Evolutionary conservation across 2,888 invertebrate species (phyloP).

Genomic region (Leucania comma): DNA sequence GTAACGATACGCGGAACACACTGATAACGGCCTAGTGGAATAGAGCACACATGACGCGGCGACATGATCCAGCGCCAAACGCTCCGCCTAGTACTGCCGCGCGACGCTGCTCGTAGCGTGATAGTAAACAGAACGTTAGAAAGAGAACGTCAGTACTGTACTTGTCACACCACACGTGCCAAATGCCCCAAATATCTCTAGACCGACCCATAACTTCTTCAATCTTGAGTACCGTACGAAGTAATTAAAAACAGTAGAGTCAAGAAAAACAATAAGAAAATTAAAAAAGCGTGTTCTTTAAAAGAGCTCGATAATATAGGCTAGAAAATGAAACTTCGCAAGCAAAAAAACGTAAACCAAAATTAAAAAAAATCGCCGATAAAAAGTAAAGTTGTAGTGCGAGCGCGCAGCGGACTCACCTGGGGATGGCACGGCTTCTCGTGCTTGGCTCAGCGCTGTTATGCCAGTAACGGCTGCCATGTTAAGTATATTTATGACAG

Average conservation of each 20-base stretch:
- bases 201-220: background rate
- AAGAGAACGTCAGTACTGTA: slow-evolving; percentile 18
- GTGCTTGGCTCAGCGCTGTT: slow-evolving; percentile 68
- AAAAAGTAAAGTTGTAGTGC: slow-evolving; percentile 28
- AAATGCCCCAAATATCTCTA: slow-evolving; percentile 4
- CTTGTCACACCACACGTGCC: slow-evolving; percentile 18
- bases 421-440: slow-evolving; percentile 65
- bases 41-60: slow-evolving; percentile 44
- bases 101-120: slow-evolving; percentile 21
- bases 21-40: slow-evolving; percentile 64
- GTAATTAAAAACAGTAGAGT: background rate
- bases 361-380: slow-evolving; percentile 58
- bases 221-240: background rate
- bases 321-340: slow-evolving; percentile 68
- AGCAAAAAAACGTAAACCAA: slow-evolving; percentile 65
- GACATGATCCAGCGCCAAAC: slow-evolving; percentile 44
- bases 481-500: slow-evolving; percentile 80
- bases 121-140: slow-evolving; percentile 37
- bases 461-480: slow-evolving; percentile 70
- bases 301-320: slow-evolving; percentile 70
- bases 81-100: slow-evolving; percentile 35
- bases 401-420: slow-evolving; percentile 84
- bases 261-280: background rate
- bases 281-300: slow-evolving; percentile 54
- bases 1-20: slow-evolving; percentile 61